A percentile compares a stretch with the other conserved stretches of the same genome.
These are phyloP conservation scores for Chelon labrosus DNA, from an alignment of 2,797 vertebrate genomes.

Conservation along the genomic window DNA sequence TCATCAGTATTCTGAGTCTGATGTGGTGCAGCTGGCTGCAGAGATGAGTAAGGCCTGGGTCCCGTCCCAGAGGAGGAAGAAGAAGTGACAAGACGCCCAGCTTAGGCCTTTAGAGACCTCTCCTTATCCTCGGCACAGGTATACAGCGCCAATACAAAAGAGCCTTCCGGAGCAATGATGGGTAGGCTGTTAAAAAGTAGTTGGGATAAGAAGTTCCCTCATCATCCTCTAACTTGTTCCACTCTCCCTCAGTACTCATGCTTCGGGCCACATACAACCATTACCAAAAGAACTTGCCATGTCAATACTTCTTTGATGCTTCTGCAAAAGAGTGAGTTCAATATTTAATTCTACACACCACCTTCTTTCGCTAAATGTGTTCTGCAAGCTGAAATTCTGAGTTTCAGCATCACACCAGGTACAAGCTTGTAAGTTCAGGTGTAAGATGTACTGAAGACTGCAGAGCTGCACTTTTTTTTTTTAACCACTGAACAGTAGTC, in stretches of 20 bases:
- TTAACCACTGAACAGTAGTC: not conserved
- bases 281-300: not conserved
- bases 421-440: not conserved
- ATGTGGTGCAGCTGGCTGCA: slow-evolving; percentile 35
- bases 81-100: slow-evolving; percentile 15
- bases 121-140: slow-evolving; percentile 29
- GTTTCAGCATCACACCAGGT: not conserved
- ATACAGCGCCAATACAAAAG: slow-evolving; percentile 39
- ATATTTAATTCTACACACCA: not conserved
- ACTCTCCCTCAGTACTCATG: slow-evolving; percentile 1
- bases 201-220: slow-evolving; percentile 30
- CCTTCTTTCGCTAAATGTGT: not conserved
- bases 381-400: slow-evolving; percentile 10
- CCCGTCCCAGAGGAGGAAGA: slow-evolving; percentile 21
- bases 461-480: not conserved
- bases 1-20: slow-evolving; percentile 47
- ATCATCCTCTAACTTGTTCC: slow-evolving; percentile 5
- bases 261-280: slow-evolving; percentile 7
- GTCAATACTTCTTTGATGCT: slow-evolving; percentile 12
- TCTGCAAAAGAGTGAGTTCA: slow-evolving; percentile 12
- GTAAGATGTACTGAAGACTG: not conserved
- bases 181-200: slow-evolving; percentile 28
- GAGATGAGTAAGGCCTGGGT: slow-evolving; percentile 31
- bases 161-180: slow-evolving; percentile 32
- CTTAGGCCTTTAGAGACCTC: slow-evolving; percentile 33